Conservation (phyloP, 1,140 invertebrate species). For the Diprion similis region DNA sequence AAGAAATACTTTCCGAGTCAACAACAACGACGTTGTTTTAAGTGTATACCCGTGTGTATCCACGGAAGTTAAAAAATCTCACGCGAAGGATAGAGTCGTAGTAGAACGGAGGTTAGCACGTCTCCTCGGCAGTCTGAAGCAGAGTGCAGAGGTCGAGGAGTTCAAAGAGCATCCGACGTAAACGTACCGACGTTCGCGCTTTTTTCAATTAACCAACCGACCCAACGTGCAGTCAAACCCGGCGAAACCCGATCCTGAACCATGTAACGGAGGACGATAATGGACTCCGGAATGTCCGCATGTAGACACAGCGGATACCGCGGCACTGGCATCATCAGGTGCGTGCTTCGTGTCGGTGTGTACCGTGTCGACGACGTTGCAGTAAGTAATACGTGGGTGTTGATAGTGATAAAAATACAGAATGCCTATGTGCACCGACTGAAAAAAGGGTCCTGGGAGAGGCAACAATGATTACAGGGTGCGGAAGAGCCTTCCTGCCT, state of each 20-base stretch:
- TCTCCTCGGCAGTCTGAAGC: neutral
- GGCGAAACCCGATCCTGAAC: neutral
- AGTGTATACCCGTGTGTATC: neutral
- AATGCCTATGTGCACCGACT: conserved; percentile 3
- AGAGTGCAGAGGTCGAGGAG: neutral
- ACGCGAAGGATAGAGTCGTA: neutral
- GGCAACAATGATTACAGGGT: conserved; percentile 51
- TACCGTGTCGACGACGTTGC: neutral
- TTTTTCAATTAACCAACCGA: neutral
- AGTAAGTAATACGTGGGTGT: conserved; percentile 9
- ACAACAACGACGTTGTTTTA: no score
- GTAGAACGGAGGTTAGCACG: neutral
- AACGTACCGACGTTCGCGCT: neutral
- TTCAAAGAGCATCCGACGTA: neutral
- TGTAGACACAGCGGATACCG: no score
- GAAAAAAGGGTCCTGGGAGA: conserved; percentile 14
- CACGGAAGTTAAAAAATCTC: neutral
- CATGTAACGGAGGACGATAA: conserved; percentile 8
- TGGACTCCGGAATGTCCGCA: neutral
- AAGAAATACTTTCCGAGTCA: no score
- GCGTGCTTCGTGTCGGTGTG: neutral
- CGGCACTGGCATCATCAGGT: neutral
- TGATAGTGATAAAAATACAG: conserved; percentile 7
- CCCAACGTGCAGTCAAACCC: neutral
- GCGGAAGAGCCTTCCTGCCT: conserved; percentile 19